These are phyloP conservation scores for Glandiceps talaboti DNA, from an alignment of 53 echinoderm and acorn worm species.

Conservation along the genomic window DNA sequence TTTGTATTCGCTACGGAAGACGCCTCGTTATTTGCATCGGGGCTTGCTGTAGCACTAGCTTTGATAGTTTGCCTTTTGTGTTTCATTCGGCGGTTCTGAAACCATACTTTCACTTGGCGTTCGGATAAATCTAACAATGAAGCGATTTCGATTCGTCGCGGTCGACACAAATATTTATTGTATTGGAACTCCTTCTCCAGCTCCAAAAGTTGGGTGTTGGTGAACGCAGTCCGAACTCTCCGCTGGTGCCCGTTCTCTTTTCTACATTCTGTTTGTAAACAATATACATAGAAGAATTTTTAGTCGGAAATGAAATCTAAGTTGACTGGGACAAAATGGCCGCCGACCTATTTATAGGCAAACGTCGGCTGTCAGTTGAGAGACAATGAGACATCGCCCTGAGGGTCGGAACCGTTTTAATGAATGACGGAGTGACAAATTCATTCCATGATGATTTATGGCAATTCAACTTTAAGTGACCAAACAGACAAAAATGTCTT, in stretches of 20 bases:
- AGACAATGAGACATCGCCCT: no score
- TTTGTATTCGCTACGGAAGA: no score
- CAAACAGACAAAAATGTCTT: no score
- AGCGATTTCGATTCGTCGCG: conserved; percentile 88
- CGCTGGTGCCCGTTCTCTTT: conserved; percentile 24
- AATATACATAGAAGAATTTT: not conserved
- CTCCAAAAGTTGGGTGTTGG: conserved; percentile 84
- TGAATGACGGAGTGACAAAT: no score
- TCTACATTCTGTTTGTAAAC: not conserved
- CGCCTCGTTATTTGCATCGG: not conserved
- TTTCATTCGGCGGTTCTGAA: conserved; percentile 84
- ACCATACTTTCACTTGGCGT: conserved; percentile 86
- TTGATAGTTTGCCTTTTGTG: conserved; percentile 62
- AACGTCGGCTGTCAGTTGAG: not conserved
- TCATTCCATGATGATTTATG: no score
- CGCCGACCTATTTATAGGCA: not conserved
- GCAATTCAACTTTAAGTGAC: no score
- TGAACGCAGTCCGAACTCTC: conserved; percentile 78
- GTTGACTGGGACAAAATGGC: not conserved
- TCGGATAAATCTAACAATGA: conserved; percentile 69
- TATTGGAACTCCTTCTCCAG: conserved; percentile 77
- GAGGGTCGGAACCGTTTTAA: no score
- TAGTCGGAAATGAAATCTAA: no score
- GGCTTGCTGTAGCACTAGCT: not conserved
- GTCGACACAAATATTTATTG: conserved; percentile 80